Evolutionary conservation across 2,797 vertebrate genomes (phyloP).

Genomic region (Gephyroberyx darwinii): DNA sequence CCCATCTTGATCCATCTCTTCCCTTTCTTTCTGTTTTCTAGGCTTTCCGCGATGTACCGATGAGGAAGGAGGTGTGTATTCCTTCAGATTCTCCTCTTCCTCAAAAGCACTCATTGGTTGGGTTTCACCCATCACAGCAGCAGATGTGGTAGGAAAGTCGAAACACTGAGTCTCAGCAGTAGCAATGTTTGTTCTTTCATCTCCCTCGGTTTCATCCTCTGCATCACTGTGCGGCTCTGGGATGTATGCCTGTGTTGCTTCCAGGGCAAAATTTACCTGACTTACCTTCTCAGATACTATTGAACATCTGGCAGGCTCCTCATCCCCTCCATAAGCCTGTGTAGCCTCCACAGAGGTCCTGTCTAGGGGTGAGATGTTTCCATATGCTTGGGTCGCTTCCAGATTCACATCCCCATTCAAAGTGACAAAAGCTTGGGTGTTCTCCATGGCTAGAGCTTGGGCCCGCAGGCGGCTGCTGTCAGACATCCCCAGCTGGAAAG

Average conservation of each 20-base stretch:
- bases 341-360: slow-evolving; percentile 52
- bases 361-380: slow-evolving; percentile 10
- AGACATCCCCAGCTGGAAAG: slow-evolving; percentile 67
- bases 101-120: slow-evolving; percentile 55
- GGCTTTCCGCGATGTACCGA: slow-evolving; percentile 2
- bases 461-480: slow-evolving; percentile 60
- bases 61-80: slow-evolving; percentile 19
- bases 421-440: slow-evolving; percentile 63
- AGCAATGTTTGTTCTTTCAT: slow-evolving; percentile 27
- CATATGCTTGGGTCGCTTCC: slow-evolving; percentile 64
- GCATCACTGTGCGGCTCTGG: slow-evolving; percentile 26
- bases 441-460: slow-evolving; percentile 53
- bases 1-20: background rate
- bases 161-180: slow-evolving; percentile 57
- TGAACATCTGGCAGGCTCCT: slow-evolving; percentile 19
- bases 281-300: slow-evolving; percentile 21
- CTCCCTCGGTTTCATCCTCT: slow-evolving; percentile 48
- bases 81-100: slow-evolving; percentile 35
- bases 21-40: slow-evolving; percentile 20
- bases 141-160: slow-evolving; percentile 9
- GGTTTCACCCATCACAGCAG: slow-evolving; percentile 61
- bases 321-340: slow-evolving; percentile 50
- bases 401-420: slow-evolving; percentile 27
- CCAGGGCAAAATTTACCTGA: slow-evolving; percentile 59
- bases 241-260: slow-evolving; percentile 76